Evolutionary conservation across 2,888 invertebrate species (phyloP), one percentile per base, ranked within the genome.

Genomic region (Lycaena phlaeas): DNA sequence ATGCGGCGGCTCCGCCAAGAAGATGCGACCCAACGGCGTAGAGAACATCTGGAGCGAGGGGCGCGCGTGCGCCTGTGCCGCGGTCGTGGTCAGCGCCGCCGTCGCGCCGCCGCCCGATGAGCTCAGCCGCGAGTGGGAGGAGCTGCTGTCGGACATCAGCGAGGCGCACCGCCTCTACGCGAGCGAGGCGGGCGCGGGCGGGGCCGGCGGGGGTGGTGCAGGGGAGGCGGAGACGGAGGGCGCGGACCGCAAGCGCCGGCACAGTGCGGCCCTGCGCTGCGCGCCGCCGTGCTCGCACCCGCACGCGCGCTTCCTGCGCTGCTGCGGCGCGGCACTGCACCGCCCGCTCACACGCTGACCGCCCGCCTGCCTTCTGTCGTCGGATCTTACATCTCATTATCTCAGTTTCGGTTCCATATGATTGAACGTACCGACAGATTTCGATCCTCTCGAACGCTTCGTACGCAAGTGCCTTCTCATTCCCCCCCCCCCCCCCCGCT

Each of bases 161-260:
- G 86, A 79, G 54, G 75, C 87, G 58, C 87, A 86, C 60, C 77
- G 81, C 53, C 68, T 68, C 47, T 85, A 85, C 65, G 72, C 78
- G 59, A 61, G 57, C 44, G 71, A 56, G 46, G 60, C 54, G 42
- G 53, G 22, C 38, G 49, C 40, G 51, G 57, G 22, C 44, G 49
- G 43, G 57, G 50, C n/a, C n/a, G n/a, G n/a, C n/a, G n/a, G n/a
- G n/a, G n/a, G n/a, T n/a, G 58, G 53, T 43, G 22, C 18, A 54
- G 67, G 30, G 44, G 43, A 62, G 30, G 74, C 73, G 44, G 58
- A 54, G 44, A 17, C 18, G 54, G 67, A 34, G 44, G 43, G 62
- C 31, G 74, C 73, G 44, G 87, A 86, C 68, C 87, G 88, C 56
- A 88, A 88, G 70, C 85, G 88, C 41, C 85, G 88, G 5, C 88